These are phyloP conservation scores for Benitochromis conjunctus DNA, from an alignment of 2,113 vertebrate genomes.

Conservation along the genomic window DNA sequence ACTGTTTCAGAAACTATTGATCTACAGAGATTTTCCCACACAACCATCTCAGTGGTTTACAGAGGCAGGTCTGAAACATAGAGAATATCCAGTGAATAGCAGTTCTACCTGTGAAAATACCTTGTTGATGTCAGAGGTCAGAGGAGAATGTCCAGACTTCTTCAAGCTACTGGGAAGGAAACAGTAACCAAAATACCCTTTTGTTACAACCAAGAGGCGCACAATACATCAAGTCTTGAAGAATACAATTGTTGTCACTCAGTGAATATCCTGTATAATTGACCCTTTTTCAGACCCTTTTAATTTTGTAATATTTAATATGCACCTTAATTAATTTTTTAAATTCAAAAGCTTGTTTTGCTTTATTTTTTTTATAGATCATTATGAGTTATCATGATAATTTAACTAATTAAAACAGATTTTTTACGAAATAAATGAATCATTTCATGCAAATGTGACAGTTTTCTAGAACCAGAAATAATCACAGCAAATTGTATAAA, in stretches of 20 bases:
- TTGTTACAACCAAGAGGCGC: not conserved
- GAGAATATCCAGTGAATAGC: not conserved
- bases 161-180: not conserved
- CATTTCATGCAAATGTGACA: not conserved
- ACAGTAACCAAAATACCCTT: not conserved
- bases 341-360: not conserved
- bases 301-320: not conserved
- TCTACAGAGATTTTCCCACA: not conserved
- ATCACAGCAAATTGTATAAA: not conserved
- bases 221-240: not conserved
- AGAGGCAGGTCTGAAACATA: not conserved
- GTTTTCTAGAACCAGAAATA: not conserved
- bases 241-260: not conserved
- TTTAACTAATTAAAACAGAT: not conserved
- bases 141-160: not conserved
- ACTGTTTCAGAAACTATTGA: not conserved
- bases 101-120: fast-evolving
- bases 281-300: not conserved
- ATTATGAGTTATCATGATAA: not conserved
- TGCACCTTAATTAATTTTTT: not conserved
- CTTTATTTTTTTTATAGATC: not conserved
- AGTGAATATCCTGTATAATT: not conserved
- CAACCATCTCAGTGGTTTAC: not conserved
- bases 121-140: not conserved
- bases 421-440: not conserved